Conservation (phyloP, 2,888 invertebrate genomes). For the Diaphora mendica region DNA sequence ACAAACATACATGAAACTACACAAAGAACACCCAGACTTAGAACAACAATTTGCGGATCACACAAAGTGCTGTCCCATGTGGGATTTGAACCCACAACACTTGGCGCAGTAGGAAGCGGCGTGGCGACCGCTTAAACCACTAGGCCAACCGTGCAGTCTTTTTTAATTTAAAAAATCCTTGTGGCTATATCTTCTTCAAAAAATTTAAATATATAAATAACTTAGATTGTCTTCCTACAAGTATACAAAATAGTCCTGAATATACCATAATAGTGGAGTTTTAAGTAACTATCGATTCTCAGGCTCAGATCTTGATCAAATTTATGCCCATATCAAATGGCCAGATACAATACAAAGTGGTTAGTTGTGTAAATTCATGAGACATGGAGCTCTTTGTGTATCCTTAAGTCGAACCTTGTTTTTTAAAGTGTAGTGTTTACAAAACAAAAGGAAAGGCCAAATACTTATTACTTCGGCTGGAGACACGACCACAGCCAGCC, state of each 20-base stretch:
- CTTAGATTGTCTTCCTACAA: not conserved
- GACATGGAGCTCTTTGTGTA: conserved; percentile 13
- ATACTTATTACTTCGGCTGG: conserved; percentile 20
- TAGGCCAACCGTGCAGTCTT: too few species aligned
- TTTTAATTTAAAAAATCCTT: too few species aligned
- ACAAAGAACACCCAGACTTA: too few species aligned
- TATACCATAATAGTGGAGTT: not conserved
- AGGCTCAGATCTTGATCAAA: not conserved
- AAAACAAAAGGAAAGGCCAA: conserved; percentile 30
- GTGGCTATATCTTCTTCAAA: too few species aligned
- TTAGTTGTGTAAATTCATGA: conserved; percentile 6
- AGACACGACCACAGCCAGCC: conserved; percentile 19
- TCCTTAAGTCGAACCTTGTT: conserved; percentile 8
- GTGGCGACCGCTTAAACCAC: too few species aligned
- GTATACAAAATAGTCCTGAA: not conserved
- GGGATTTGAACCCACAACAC: too few species aligned
- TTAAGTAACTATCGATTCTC: not conserved
- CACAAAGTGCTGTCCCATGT: too few species aligned
- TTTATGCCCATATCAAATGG: conserved; percentile 1
- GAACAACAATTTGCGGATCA: too few species aligned
- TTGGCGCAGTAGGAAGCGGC: too few species aligned
- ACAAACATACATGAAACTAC: too few species aligned
- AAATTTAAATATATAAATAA: not conserved
- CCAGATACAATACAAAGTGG: not conserved
- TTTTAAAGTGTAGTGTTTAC: conserved; percentile 19